Evolutionary conservation across 2,113 vertebrate genomes (phyloP).

Genomic region (Myodes glareolus): DNA sequence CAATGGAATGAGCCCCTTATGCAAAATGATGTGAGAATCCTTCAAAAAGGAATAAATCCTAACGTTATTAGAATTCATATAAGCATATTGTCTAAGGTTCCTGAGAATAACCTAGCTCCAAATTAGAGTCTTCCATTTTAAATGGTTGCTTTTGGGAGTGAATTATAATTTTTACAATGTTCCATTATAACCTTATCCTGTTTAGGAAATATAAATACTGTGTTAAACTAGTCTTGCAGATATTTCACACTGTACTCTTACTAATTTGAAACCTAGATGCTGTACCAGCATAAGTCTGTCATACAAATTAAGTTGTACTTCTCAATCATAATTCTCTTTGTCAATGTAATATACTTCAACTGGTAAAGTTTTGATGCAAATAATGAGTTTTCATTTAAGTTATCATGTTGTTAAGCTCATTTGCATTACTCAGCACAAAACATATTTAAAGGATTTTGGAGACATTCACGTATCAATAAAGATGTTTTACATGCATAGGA

Average conservation of each 20-base stretch:
- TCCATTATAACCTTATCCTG: neutral
- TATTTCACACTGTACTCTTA: constrained; percentile 21
- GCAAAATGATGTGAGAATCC: neutral
- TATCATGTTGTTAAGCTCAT: constrained; percentile 55
- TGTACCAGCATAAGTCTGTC: neutral
- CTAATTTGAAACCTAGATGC: constrained; percentile 47
- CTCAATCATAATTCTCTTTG: constrained; percentile 40
- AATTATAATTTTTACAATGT: constrained; percentile 35
- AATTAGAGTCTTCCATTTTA: constrained; percentile 66
- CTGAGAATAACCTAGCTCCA: constrained; percentile 55
- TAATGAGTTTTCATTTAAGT: neutral
- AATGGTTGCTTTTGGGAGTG: constrained; percentile 40
- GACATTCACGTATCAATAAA: constrained; percentile 75
- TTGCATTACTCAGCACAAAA: constrained; percentile 63
- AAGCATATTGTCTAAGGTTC: constrained; percentile 51
- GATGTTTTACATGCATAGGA: constrained; percentile 52
- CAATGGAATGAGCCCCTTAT: constrained; percentile 34
- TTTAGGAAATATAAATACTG: neutral
- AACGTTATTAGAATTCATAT: constrained; percentile 63
- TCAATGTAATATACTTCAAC: neutral
- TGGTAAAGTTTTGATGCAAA: neutral
- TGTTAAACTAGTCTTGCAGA: neutral
- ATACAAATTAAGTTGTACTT: neutral
- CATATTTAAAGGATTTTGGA: constrained; percentile 44
- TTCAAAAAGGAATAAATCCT: constrained; percentile 40